A percentile compares a stretch with the other conserved stretches of the same genome.
phyloP scores from a whole-genome alignment of 1,140 invertebrate species.

The Hylaeus anthracinus region DNA sequence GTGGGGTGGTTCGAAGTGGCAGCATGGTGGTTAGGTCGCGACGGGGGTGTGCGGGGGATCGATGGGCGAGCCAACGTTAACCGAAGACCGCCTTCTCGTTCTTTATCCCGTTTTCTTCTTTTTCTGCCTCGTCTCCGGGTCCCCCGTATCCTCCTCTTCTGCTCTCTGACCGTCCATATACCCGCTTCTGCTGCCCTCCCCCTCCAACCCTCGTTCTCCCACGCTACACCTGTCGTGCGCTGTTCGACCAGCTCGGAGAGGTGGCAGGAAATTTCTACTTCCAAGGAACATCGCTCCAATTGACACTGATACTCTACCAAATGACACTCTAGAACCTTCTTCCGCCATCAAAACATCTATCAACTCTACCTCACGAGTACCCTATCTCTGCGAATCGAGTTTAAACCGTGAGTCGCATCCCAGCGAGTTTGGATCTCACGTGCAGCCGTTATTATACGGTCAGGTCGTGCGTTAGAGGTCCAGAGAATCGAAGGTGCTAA shows the following conservation, averaged over 20 bases:
- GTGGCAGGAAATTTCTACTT: conserved; percentile 65
- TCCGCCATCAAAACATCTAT: too few species aligned
- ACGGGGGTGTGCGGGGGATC: conserved; percentile 60
- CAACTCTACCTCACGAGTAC: not conserved
- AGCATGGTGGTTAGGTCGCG: conserved; percentile 21
- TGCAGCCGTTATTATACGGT: conserved; percentile 62
- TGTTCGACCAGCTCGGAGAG: conserved; percentile 49
- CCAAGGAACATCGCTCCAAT: not conserved
- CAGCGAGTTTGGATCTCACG: conserved; percentile 39
- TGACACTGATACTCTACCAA: too few species aligned
- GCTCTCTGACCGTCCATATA: conserved; percentile 21
- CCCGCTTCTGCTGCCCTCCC: conserved; percentile 20
- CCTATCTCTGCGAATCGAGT: not conserved
- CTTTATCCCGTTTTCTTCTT: conserved; percentile 31
- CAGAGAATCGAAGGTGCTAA: conserved; percentile 71
- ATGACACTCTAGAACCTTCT: too few species aligned
- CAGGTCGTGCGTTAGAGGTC: conserved; percentile 52
- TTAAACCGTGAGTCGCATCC: not conserved
- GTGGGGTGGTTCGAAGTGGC: conserved; percentile 51
- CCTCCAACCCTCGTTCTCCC: conserved; percentile 68
- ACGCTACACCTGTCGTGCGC: conserved; percentile 78
- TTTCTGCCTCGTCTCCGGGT: conserved; percentile 22
- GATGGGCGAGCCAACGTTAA: conserved; percentile 78
- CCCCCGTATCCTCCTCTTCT: conserved; percentile 19
- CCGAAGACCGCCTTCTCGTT: conserved; percentile 76